phyloP scores from a whole-genome alignment of 2,797 vertebrate species.

The Characodon lateralis region DNA sequence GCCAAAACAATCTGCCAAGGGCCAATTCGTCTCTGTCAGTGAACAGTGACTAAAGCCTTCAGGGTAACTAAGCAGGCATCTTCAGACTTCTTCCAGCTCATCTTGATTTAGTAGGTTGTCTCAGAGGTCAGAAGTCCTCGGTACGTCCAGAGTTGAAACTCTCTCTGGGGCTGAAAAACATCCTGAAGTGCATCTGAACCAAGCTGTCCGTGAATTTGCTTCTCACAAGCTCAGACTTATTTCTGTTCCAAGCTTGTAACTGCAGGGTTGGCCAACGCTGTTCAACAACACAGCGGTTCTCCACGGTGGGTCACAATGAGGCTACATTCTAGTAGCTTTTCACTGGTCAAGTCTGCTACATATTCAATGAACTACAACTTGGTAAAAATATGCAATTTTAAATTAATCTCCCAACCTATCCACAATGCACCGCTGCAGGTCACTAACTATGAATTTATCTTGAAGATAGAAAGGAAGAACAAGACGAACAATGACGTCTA shows the following conservation, averaged over 20 bases:
- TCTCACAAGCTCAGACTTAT: conserved; percentile 3
- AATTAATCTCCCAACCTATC: too few relatives aligned
- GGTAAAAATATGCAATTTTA: neutral
- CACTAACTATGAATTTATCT: neutral
- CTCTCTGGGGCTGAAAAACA: conserved; percentile 1
- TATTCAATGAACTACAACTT: neutral
- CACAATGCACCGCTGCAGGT: neutral
- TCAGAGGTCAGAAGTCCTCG: conserved; percentile 36
- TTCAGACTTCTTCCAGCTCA: conserved; percentile 48
- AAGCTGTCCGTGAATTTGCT: conserved; percentile 10
- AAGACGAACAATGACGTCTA: neutral
- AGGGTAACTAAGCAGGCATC: conserved; percentile 60
- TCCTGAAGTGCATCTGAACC: conserved; percentile 8
- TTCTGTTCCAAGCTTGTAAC: conserved; percentile 1
- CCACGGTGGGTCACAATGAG: too few relatives aligned
- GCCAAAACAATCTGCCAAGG: conserved; percentile 60
- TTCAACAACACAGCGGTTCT: too few relatives aligned
- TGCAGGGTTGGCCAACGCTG: too few relatives aligned
- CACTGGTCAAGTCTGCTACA: too few relatives aligned
- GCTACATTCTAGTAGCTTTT: too few relatives aligned
- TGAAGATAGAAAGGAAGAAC: neutral
- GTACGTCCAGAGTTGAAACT: conserved; percentile 28
- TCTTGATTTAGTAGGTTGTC: conserved; percentile 57
- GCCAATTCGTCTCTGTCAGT: conserved; percentile 60
- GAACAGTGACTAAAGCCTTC: conserved; percentile 46